These are phyloP conservation scores for Muschampia plurimacula DNA, from an alignment of 2,888 invertebrate species.

Conservation along the genomic window DNA sequence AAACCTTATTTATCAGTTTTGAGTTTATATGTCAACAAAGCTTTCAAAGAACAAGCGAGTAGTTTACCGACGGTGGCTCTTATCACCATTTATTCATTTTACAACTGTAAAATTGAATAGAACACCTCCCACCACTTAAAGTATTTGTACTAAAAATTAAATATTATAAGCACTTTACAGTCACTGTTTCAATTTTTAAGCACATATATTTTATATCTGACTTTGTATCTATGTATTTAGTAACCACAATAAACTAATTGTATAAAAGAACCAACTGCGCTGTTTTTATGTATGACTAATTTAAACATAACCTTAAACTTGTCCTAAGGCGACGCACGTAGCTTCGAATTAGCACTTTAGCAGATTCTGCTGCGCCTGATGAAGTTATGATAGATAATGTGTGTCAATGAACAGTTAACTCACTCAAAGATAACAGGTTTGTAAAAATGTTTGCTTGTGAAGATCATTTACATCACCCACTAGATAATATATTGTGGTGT, in stretches of 20 bases:
- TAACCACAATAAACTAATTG: not conserved
- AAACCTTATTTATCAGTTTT: slow-evolving; percentile 53
- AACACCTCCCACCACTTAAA: not conserved
- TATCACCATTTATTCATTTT: not conserved
- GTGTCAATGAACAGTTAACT: slow-evolving; percentile 42
- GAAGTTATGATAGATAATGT: slow-evolving; percentile 36
- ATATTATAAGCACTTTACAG: not conserved
- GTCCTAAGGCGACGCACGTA: slow-evolving; percentile 18
- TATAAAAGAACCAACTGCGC: not conserved
- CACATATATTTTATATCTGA: not conserved
- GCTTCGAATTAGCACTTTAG: slow-evolving; percentile 26
- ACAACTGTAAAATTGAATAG: not conserved
- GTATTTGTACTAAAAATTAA: not conserved
- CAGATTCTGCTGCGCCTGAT: slow-evolving; percentile 29
- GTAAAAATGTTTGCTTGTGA: slow-evolving; percentile 10
- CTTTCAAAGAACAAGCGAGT: slow-evolving; percentile 11
- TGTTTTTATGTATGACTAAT: not conserved
- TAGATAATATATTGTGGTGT: not conserved
- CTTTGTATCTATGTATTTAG: not conserved
- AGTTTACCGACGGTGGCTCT: slow-evolving; percentile 8
- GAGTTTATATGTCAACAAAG: slow-evolving; percentile 33
- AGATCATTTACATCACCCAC: not conserved
- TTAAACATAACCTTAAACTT: slow-evolving; percentile 33
- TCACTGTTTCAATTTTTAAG: not conserved
- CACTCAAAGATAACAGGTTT: slow-evolving; percentile 33